Conservation (phyloP, 2,797 vertebrate genomes). For the Myotis vivesi region DNA sequence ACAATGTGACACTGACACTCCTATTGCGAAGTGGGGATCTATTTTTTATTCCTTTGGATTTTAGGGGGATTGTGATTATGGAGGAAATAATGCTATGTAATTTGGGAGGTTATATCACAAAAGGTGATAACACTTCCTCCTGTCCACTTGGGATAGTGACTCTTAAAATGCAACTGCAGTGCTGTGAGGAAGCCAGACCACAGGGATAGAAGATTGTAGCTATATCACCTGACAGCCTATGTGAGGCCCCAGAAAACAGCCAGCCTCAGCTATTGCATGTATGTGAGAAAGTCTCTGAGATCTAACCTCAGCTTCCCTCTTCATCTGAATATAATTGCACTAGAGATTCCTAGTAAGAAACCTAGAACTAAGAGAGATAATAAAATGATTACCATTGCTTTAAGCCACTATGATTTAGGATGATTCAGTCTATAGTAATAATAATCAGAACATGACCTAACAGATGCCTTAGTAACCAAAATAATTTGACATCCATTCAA, state of each 20-base stretch:
- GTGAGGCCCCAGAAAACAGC: neutral
- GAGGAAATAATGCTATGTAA: neutral
- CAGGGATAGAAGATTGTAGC: neutral
- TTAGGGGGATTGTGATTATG: neutral
- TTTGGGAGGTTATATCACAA: neutral
- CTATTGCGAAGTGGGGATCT: neutral
- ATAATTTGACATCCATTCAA: neutral
- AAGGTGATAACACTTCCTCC: neutral
- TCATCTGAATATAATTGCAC: neutral
- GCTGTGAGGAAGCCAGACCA: neutral
- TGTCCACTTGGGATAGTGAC: neutral
- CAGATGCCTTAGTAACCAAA: neutral
- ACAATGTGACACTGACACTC: neutral
- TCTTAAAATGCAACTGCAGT: neutral
- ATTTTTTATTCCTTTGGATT: constrained; percentile 1
- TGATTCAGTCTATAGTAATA: neutral
- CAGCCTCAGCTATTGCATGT: neutral
- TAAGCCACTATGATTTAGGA: neutral
- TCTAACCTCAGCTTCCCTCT: neutral
- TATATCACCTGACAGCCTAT: neutral
- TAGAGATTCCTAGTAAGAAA: neutral
- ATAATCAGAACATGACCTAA: neutral
- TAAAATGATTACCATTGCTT: neutral
- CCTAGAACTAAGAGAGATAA: neutral
- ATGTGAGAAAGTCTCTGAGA: neutral